Conservation (phyloP, 2,888 invertebrate genomes). For the Tenodera sinensis region DNA sequence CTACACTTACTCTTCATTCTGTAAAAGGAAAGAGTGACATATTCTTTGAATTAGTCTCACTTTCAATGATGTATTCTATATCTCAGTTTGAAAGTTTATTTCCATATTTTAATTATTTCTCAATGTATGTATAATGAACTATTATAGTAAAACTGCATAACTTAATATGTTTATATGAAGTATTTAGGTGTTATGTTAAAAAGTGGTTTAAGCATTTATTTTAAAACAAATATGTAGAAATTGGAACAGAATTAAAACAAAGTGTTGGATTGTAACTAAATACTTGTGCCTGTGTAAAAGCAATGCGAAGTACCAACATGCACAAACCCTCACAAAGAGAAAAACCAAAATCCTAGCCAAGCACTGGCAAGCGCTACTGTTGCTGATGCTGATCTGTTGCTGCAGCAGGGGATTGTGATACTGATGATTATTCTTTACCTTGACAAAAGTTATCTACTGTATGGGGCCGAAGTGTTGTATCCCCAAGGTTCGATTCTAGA, state of each 20-base stretch:
- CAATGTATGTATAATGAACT: background rate
- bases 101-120: background rate
- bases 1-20: too few relatives aligned
- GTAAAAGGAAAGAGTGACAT: too few relatives aligned
- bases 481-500: constrained; percentile 27
- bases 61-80: too few relatives aligned
- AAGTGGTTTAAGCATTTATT: background rate
- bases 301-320: background rate
- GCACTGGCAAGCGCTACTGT: background rate
- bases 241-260: background rate
- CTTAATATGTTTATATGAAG: background rate
- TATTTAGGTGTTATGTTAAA: background rate
- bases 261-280: background rate
- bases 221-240: background rate
- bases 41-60: too few relatives aligned
- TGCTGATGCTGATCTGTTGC: background rate
- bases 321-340: background rate
- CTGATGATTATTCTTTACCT: constrained; percentile 41
- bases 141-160: background rate
- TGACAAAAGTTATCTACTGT: constrained; percentile 51
- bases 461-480: constrained; percentile 40
- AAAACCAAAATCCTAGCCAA: background rate
- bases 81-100: background rate
- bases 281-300: background rate
- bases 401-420: background rate